Evolutionary conservation across 2,113 vertebrate genomes (phyloP), one percentile per base, ranked within the genome.

Genomic region (Ifrita kowaldi): DNA sequence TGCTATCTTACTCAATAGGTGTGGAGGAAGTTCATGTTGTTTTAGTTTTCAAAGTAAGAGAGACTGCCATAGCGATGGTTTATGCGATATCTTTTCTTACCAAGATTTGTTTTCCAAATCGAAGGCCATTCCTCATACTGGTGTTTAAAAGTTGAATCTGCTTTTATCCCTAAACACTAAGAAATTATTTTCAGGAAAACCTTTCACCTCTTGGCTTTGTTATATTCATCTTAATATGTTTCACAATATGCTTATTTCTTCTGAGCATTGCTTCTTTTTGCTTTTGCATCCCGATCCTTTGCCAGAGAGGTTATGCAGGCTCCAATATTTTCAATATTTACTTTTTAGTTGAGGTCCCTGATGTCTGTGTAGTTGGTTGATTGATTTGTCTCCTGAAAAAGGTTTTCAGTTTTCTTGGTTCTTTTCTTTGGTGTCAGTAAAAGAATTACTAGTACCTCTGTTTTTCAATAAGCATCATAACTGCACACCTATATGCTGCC

Each of bases 321-420:
- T 65, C 4, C 2, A 10, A 3, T 13, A n/a, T 62, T 35, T 37
- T 49, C 15, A 9, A 19, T 8, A 55, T 30, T 11, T 65, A 6
- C 22, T 28, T 14, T 53, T 35, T 5, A 33, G 6, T 16, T 32
- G 24, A 7, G 13, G 3, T 0, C 9, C 8, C 4, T 46, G 3
- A 55, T 37, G 30, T 37, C 39, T 71, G 2, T 16, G 5, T 53
- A 24, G 6, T 50, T 71, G 9, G 2, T 69, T 64, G 18, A 13
- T 27, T 84, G 39, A 49, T 39, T 67, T 75, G 11, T 59, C 28
- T 65, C 17, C 32, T 33, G 9, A 17, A 21, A 27, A 28, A 87
- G 23, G 5, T 8, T 0, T 27, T 28, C 3, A 13, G 6, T 46
- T 68, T 79, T 17, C 16, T 35, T 64, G 2, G 1, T 33, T 71